Conservation (phyloP, 2,888 invertebrate species). For the Cantharis rufa region DNA sequence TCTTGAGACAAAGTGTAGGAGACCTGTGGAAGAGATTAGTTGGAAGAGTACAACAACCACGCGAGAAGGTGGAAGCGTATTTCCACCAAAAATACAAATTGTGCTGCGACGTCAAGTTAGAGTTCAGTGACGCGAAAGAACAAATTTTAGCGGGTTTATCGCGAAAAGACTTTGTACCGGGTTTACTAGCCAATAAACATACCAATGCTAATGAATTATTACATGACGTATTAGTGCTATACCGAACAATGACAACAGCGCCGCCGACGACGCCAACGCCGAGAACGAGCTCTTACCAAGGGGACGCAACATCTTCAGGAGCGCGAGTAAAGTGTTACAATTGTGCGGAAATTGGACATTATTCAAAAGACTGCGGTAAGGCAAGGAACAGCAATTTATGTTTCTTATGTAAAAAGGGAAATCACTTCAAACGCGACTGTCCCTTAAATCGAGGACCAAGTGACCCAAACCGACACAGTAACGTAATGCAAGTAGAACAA, state of each 20-base stretch:
- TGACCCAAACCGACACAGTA: too few species aligned
- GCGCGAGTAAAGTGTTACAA: too few species aligned
- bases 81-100: not conserved
- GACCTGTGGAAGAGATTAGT: not conserved
- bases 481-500: too few species aligned
- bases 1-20: not conserved
- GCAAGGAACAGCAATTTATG: too few species aligned
- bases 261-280: too few species aligned
- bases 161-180: not conserved
- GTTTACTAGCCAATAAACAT: not conserved
- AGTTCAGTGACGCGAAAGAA: not conserved
- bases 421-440: too few species aligned
- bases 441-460: too few species aligned
- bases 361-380: too few species aligned
- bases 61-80: not conserved
- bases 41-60: not conserved
- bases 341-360: too few species aligned
- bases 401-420: too few species aligned
- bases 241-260: not conserved
- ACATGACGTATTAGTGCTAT: not conserved
- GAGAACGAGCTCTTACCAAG: too few species aligned
- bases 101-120: not conserved
- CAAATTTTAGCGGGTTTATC: not conserved
- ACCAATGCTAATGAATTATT: not conserved
- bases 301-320: too few species aligned